Evolutionary conservation across 2,797 vertebrate species (phyloP).

Genomic region (Orientallactaga sibirica): DNA sequence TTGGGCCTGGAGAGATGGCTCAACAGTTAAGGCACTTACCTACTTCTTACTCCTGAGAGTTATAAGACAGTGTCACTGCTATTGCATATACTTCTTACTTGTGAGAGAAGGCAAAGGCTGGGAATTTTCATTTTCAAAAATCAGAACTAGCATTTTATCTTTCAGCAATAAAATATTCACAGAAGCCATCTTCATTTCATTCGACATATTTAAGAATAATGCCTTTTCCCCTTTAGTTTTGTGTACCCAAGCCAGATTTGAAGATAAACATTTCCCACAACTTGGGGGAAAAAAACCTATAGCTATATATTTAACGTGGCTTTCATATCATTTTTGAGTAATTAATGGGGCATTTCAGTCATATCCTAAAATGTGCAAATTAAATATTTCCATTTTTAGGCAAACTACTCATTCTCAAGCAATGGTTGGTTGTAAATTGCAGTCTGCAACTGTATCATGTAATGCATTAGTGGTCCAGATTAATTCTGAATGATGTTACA

Average conservation of each 20-base stretch:
- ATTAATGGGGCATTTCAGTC: neutral
- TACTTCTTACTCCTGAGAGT: constrained; percentile 30
- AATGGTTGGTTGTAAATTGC: neutral
- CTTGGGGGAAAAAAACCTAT: neutral
- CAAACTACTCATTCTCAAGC: neutral
- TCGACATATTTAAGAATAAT: constrained; percentile 31
- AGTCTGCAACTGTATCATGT: neutral
- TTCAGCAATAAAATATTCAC: constrained; percentile 52
- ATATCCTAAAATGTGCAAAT: neutral
- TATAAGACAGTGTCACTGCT: neutral
- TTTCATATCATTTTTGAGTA: constrained; percentile 53
- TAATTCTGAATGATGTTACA: neutral
- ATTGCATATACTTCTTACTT: constrained; percentile 1
- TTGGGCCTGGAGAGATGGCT: too few relatives aligned
- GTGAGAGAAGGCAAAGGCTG: constrained; percentile 51
- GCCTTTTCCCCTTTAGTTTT: constrained; percentile 47
- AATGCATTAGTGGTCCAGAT: constrained; percentile 4
- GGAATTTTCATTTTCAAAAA: constrained; percentile 38
- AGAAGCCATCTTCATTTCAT: constrained; percentile 52
- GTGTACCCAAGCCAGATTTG: neutral
- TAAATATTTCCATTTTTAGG: neutral
- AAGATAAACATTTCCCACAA: neutral
- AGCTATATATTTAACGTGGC: constrained; percentile 13
- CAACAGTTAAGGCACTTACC: neutral
- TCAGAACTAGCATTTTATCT: constrained; percentile 49